A percentile compares a stretch with the other conserved stretches of the same genome.
Evolutionary conservation across 2,797 vertebrate genomes (phyloP).

Genomic region (Macropus fuliginosus): DNA sequence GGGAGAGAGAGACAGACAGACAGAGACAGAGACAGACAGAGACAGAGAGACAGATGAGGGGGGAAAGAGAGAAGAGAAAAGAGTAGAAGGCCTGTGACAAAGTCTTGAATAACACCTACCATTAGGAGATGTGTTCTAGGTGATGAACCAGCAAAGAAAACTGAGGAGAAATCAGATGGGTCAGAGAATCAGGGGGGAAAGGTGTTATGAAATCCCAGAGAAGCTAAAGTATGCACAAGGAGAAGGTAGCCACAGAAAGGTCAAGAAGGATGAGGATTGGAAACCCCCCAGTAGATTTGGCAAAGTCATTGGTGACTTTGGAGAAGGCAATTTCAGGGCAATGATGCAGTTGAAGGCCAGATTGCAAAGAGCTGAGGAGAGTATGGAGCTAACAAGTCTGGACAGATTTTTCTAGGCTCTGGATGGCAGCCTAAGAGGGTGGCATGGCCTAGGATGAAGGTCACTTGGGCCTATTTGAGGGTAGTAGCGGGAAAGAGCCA

Average conservation of each 20-base stretch:
- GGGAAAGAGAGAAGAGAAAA: neutral
- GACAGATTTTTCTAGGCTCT: neutral
- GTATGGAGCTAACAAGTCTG: neutral
- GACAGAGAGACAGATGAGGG: too few relatives aligned
- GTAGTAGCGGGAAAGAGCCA: neutral
- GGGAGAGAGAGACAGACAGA: too few relatives aligned
- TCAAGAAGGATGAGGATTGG: neutral
- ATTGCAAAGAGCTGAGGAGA: neutral
- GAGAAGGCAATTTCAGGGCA: neutral
- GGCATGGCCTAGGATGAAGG: neutral
- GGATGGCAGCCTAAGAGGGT: neutral
- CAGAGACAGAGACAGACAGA: too few relatives aligned
- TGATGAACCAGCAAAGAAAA: neutral
- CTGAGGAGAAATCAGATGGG: neutral
- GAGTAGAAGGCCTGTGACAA: neutral
- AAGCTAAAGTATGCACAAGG: neutral
- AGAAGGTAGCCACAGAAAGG: neutral
- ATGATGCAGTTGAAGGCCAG: neutral
- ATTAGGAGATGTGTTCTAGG: neutral
- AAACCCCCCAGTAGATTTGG: neutral
- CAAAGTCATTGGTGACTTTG: neutral
- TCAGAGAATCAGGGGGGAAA: neutral
- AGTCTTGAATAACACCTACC: neutral
- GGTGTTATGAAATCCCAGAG: neutral
- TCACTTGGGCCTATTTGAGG: neutral